Conservation (phyloP, 2,113 vertebrate genomes). For the Aleadryas rufinucha region DNA sequence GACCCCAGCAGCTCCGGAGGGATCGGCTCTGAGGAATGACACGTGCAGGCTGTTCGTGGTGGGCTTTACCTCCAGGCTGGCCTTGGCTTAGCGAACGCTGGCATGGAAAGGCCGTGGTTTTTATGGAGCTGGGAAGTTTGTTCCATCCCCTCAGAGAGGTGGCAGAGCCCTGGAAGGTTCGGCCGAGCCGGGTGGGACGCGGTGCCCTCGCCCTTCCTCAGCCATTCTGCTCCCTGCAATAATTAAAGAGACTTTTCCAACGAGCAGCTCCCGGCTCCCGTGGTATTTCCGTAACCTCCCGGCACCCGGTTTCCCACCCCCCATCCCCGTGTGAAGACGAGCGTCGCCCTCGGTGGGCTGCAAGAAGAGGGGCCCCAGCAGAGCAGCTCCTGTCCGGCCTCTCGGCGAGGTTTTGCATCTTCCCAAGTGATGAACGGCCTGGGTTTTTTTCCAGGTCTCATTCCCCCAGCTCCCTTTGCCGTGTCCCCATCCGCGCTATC, state of each 20-base stretch:
- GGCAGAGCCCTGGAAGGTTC: neutral
- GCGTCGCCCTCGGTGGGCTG: neutral
- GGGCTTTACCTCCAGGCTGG: neutral
- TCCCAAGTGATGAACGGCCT: neutral
- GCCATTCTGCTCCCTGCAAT: neutral
- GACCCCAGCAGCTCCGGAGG: neutral
- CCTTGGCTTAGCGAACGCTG: neutral
- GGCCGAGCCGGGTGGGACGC: neutral
- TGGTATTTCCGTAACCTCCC: neutral
- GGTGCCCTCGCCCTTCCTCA: neutral
- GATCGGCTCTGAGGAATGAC: neutral
- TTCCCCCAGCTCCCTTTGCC: neutral
- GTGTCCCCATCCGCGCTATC: neutral
- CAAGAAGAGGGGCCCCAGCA: neutral
- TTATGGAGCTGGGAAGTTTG: neutral
- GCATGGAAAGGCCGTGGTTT: neutral
- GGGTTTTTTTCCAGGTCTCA: neutral
- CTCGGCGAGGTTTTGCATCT: neutral
- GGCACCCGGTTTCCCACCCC: neutral
- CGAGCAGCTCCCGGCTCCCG: neutral
- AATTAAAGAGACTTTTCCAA: conserved; percentile 21
- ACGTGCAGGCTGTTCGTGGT: neutral
- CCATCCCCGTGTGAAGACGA: neutral
- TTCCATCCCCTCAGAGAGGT: neutral
- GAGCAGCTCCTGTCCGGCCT: neutral